Percentiles rank a stretch among this genome's conserved stretches.
Evolutionary conservation across 2,113 vertebrate species (phyloP).

Genomic region (Embiotoca jacksoni): DNA sequence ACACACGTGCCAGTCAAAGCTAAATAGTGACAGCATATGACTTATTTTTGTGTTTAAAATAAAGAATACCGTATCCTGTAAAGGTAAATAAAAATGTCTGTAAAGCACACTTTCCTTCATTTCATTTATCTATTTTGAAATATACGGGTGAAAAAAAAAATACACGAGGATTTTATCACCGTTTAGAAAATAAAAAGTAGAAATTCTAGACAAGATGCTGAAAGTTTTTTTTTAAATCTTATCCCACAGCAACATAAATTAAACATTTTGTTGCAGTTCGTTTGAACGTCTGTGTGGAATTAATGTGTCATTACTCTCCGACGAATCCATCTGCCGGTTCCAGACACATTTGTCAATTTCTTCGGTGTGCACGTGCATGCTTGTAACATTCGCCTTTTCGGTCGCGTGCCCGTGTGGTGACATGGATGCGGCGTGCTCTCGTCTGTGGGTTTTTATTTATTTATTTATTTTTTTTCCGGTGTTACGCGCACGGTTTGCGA

Average conservation of each 20-base stretch:
- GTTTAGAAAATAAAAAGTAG: background rate
- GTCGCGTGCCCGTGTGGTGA: slow-evolving; percentile 27
- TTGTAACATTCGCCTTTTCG: slow-evolving; percentile 21
- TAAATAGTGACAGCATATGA: too few species aligned
- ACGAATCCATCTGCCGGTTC: slow-evolving; percentile 69
- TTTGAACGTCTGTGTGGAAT: slow-evolving; percentile 54
- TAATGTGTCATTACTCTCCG: slow-evolving; percentile 63
- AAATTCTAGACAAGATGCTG: background rate
- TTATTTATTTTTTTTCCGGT: background rate
- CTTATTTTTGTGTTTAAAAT: background rate
- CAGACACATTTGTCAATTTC: slow-evolving; percentile 52
- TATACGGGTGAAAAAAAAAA: background rate
- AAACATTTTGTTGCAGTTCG: slow-evolving; percentile 32
- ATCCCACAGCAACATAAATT: slow-evolving; percentile 35
- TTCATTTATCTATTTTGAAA: background rate
- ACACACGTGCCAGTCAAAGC: background rate
- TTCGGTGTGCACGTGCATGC: slow-evolving; percentile 11
- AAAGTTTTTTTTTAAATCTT: slow-evolving; percentile 22
- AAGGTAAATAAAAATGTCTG: background rate
- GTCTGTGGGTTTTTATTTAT: background rate
- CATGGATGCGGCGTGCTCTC: background rate
- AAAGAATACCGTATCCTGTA: background rate
- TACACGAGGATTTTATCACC: background rate
- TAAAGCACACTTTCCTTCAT: background rate
- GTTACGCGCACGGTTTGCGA: background rate